Base-by-base conservation (phyloP, 2,797 vertebrate species). In the Lacerta bilineata region DNA sequence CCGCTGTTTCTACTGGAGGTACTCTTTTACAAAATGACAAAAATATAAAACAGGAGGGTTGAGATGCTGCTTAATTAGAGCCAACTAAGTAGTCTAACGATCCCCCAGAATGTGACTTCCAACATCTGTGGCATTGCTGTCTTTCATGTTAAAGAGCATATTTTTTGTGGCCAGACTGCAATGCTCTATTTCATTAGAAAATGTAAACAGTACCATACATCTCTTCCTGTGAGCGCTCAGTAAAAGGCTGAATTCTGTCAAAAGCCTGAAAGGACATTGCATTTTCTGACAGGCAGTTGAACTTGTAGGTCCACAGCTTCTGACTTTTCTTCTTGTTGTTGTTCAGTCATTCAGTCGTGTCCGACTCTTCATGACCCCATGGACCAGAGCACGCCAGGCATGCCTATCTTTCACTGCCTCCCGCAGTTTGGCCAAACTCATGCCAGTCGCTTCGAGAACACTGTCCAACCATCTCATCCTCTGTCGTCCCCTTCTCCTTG, bases 91-190 rank as follows among this genome's bases (percentile, higher is more conserved):
- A 25, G 15, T 46, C 72, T 78, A 6, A 4, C 0, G 9, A 76
- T 23, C 75, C 25, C 10, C 43, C 81, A 88, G 7, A 3, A 88
- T 87, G 68, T 0, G 1, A 27, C 84, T 10, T 80, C 25, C 0
- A 50, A 87, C 74, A 72, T 0, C 39, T 0, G 1, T 29, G 0
- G 13, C 0, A 61, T 69, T 15, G 79, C 61, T 29, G 2, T 11
- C 80, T 43, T 78, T 83, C 46, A 72, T 91, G 89, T 88, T 75
- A 29, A 43, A 69, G 1, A 36, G 29, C 27, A 89, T 93, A 85
- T 72, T 27, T 55, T 83, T 3, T 33, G 1, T 83, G 72, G 18
- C 1, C 69, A 90, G 74, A 88, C 50, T 43, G 43, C 3, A 79
- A 1, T 29, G n/a, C 4, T 72, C 59, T 84, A 41, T 83, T 17